phyloP scores from a whole-genome alignment of 2,113 vertebrate genomes.

The Paramormyrops kingsleyae region DNA sequence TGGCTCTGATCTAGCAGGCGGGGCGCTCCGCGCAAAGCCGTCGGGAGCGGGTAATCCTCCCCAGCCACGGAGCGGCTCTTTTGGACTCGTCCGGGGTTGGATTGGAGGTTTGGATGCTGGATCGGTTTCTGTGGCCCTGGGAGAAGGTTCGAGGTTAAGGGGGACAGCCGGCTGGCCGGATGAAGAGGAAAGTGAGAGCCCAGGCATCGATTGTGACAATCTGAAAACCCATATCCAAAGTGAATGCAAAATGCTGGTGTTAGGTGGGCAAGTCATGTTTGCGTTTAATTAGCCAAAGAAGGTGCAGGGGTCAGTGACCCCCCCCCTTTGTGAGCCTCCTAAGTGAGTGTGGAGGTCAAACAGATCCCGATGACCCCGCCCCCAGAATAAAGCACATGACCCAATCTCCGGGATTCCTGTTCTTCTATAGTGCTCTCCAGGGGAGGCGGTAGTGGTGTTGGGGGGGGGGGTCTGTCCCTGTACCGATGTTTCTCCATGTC shows the following conservation, averaged over 20 bases:
- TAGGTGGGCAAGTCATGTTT: background rate
- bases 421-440: background rate
- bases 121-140: background rate
- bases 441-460: background rate
- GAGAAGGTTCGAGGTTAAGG: background rate
- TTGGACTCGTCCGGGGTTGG: background rate
- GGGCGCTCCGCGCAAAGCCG: background rate
- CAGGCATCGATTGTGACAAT: background rate
- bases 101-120: background rate
- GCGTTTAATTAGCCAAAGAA: background rate
- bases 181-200: background rate
- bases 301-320: background rate
- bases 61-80: background rate
- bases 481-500: background rate
- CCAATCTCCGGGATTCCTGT: background rate
- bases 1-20: conserved; percentile 7
- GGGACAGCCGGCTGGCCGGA: background rate
- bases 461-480: background rate
- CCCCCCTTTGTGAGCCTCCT: background rate
- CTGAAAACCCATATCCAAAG: background rate
- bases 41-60: background rate
- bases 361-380: background rate
- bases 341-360: background rate
- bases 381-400: background rate
- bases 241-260: background rate